Percentiles rank a stretch among this genome's conserved stretches.
Conservation (phyloP, 2,113 vertebrate genomes). For the Phocoena sinus region DNA sequence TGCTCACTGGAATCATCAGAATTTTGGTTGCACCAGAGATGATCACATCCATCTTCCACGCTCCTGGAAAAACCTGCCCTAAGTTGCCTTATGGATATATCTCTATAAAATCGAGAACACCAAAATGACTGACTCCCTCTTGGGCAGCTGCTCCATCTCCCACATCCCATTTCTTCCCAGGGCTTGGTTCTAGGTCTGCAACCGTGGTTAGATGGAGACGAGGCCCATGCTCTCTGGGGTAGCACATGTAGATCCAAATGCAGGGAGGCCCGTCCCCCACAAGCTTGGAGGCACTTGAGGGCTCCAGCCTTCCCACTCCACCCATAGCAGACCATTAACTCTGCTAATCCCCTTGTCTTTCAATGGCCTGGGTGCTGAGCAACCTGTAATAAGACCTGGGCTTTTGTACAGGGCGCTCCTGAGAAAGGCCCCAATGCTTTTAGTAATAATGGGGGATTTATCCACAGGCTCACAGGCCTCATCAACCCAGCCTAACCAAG, state of each 20-base stretch:
- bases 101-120: background rate
- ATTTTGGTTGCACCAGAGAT: background rate
- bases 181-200: background rate
- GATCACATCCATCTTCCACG: background rate
- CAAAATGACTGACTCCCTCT: no score
- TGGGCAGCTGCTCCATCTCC: background rate
- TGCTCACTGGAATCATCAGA: background rate
- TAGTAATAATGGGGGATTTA: background rate
- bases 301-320: background rate
- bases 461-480: background rate
- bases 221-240: background rate
- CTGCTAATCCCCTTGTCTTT: background rate
- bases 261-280: background rate
- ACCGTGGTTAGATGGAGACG: background rate
- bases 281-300: background rate
- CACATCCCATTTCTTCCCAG: background rate
- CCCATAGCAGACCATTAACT: no score
- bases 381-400: background rate
- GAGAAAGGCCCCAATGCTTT: background rate
- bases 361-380: no score
- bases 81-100: fast-evolving
- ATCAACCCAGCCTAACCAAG: background rate
- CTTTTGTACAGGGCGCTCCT: background rate
- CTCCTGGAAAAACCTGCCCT: background rate
- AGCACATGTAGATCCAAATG: no score